phyloP scores from a whole-genome alignment of 2,888 invertebrate genomes.

The Drosophila siamana region DNA sequence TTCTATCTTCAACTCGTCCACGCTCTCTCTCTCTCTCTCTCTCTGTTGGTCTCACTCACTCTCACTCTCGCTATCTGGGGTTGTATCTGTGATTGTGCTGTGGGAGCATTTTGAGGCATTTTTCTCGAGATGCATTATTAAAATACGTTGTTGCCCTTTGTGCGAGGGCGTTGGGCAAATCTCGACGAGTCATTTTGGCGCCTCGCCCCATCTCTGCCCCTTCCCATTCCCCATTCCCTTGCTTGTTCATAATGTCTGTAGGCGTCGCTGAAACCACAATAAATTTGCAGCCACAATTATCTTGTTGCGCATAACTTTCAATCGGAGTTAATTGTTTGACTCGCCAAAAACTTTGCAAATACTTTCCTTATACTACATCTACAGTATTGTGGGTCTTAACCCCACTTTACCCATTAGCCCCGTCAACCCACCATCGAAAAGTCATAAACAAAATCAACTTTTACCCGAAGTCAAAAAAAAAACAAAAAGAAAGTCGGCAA shows the following conservation, averaged over 20 bases:
- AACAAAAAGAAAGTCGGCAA: constrained; percentile 17
- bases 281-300: constrained; percentile 65
- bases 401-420: neutral
- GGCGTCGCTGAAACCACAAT: constrained; percentile 44
- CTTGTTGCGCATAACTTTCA: constrained; percentile 72
- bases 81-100: constrained; percentile 24
- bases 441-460: constrained; percentile 53
- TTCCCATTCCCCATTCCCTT: neutral
- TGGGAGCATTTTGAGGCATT: constrained; percentile 53
- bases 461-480: constrained; percentile 13
- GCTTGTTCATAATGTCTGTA: constrained; percentile 30
- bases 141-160: constrained; percentile 38
- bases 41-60: neutral
- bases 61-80: neutral
- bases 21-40: neutral
- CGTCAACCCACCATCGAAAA: constrained; percentile 4
- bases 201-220: neutral
- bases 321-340: constrained; percentile 75
- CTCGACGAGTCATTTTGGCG: constrained; percentile 35
- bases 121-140: constrained; percentile 57
- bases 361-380: constrained; percentile 28
- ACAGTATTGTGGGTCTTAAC: constrained; percentile 5
- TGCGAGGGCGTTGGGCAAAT: constrained; percentile 21
- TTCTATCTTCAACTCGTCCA: constrained; percentile 38
- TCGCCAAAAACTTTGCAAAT: constrained; percentile 61